These are phyloP conservation scores for Anorthoa munda DNA, from an alignment of 2,888 invertebrate genomes.

Conservation along the genomic window DNA sequence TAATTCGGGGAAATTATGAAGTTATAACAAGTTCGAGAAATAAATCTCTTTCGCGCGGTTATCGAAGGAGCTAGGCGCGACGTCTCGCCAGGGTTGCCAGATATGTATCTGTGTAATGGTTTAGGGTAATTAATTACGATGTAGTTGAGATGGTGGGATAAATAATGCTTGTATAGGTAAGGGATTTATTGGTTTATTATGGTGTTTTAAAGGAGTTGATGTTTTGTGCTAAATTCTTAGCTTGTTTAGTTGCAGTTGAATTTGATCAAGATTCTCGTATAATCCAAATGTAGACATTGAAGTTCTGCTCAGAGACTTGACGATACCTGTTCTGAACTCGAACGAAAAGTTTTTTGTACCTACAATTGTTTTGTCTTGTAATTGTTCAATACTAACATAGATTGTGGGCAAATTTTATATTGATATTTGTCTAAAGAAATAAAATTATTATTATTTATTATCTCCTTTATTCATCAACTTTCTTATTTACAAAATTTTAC, in stretches of 20 bases:
- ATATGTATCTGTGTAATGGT: slow-evolving; percentile 55
- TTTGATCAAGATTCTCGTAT: background rate
- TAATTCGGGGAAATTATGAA: slow-evolving; percentile 87
- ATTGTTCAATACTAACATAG: too few species aligned
- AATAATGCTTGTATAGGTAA: slow-evolving; percentile 22
- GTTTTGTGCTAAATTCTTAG: background rate
- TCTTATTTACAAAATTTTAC: too few species aligned
- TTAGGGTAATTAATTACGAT: slow-evolving; percentile 63
- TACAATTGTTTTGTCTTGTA: too few species aligned
- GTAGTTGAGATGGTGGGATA: slow-evolving; percentile 38
- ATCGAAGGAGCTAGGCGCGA: slow-evolving; percentile 76
- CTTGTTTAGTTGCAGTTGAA: background rate
- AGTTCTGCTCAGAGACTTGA: too few species aligned
- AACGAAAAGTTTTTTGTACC: too few species aligned
- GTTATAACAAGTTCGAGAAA: slow-evolving; percentile 88
- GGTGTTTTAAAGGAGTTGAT: too few species aligned
- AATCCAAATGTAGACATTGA: background rate
- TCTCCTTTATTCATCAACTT: too few species aligned
- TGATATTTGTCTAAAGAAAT: too few species aligned
- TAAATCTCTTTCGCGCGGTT: slow-evolving; percentile 88
- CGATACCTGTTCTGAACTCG: too few species aligned
- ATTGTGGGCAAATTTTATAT: too few species aligned
- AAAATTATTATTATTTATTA: too few species aligned
- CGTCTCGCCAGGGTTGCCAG: slow-evolving; percentile 78
- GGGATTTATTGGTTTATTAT: slow-evolving; percentile 19